These are phyloP conservation scores for Nibea albiflora DNA, from an alignment of 2,113 vertebrate genomes.

Conservation along the genomic window DNA sequence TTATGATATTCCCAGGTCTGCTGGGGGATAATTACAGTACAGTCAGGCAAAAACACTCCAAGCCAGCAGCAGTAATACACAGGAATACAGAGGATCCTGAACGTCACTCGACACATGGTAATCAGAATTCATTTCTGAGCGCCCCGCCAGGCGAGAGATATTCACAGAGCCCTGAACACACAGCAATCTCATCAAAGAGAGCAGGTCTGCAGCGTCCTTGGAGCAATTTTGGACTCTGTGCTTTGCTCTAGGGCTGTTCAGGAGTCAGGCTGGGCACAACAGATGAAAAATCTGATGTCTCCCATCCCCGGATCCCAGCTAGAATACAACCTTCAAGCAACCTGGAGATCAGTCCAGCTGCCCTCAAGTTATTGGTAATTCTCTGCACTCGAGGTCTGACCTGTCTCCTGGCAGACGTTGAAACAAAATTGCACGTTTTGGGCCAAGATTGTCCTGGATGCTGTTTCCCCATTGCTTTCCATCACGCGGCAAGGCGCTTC, in stretches of 20 bases:
- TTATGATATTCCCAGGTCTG: slow-evolving; percentile 28
- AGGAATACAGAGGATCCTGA: neutral
- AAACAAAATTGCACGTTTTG: neutral
- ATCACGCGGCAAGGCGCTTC: neutral
- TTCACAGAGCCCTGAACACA: neutral
- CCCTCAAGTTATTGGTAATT: slow-evolving; percentile 43
- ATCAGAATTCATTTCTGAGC: slow-evolving; percentile 5
- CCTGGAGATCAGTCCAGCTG: slow-evolving; percentile 37
- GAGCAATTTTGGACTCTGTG: slow-evolving; percentile 9
- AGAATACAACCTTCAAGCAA: slow-evolving; percentile 23
- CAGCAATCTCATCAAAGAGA: slow-evolving; percentile 2
- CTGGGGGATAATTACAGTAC: slow-evolving; percentile 31
- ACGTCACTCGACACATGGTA: neutral
- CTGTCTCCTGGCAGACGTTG: slow-evolving; percentile 18
- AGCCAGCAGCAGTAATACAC: slow-evolving; percentile 9
- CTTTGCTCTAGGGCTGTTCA: slow-evolving; percentile 17
- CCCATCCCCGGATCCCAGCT: slow-evolving; percentile 19
- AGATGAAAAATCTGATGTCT: slow-evolving; percentile 27
- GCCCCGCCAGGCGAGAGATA: neutral
- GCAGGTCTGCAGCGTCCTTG: neutral
- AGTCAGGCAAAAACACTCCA: slow-evolving; percentile 9
- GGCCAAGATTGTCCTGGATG: neutral
- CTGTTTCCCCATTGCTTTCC: neutral
- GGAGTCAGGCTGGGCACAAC: neutral
- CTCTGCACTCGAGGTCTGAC: slow-evolving; percentile 11